These are phyloP conservation scores for Meloidogyne hapla DNA, from an alignment of 1,140 invertebrate species.

Conservation along the genomic window DNA sequence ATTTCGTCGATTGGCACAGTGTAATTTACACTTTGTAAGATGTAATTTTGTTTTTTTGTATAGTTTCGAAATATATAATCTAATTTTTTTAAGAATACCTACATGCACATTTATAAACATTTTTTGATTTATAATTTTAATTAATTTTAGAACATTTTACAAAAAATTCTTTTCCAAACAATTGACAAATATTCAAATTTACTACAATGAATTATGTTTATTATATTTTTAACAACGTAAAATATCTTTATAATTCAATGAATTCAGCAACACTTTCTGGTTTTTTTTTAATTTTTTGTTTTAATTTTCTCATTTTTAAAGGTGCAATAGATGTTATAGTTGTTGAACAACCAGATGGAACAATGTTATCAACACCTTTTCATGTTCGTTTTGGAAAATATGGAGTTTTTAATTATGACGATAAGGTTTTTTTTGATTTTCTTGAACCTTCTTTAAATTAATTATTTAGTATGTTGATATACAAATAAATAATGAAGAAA, in stretches of 20 bases:
- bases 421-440: slow-evolving; percentile 79
- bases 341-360: slow-evolving; percentile 91
- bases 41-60: no score
- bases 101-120: no score
- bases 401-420: slow-evolving; percentile 86
- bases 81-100: no score
- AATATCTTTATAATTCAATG: slow-evolving; percentile 58
- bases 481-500: slow-evolving; percentile 89
- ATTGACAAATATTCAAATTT: neutral
- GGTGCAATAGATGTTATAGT: slow-evolving; percentile 98
- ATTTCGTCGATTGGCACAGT: no score
- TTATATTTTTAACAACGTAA: slow-evolving; percentile 52
- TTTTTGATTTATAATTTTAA: no score
- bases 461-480: slow-evolving; percentile 87
- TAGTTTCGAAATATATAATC: no score
- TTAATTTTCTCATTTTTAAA: slow-evolving; percentile 27
- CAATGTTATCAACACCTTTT: slow-evolving; percentile 91
- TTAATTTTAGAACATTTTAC: neutral
- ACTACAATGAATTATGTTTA: slow-evolving; percentile 62
- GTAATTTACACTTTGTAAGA: no score
- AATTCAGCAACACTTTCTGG: slow-evolving; percentile 61
- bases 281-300: slow-evolving; percentile 18
- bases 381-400: slow-evolving; percentile 98
- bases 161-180: neutral
- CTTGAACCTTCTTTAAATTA: slow-evolving; percentile 27